Conservation (phyloP, 2,113 vertebrate genomes). For the Periophthalmodon schlosseri region DNA sequence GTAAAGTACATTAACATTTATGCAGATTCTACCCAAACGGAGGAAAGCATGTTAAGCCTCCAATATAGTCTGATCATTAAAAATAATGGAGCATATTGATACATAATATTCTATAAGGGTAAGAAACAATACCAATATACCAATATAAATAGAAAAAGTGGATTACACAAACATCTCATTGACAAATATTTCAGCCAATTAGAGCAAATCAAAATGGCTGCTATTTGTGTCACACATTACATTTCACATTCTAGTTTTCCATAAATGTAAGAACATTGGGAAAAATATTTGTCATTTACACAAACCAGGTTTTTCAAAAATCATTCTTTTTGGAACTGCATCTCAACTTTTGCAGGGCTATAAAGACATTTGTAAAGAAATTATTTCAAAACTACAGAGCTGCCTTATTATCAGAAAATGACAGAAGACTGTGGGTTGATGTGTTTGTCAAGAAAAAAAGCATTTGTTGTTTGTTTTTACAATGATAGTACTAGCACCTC, state of each 20-base stretch:
- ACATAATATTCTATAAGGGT: slow-evolving; percentile 42
- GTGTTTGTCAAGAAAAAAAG: slow-evolving; percentile 59
- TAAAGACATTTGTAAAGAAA: slow-evolving; percentile 60
- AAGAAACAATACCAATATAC: slow-evolving; percentile 56
- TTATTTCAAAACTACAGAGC: slow-evolving; percentile 73
- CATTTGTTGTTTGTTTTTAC: slow-evolving; percentile 14
- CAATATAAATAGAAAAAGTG: slow-evolving; percentile 68
- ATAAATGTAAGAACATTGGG: slow-evolving; percentile 73
- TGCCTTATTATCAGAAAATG: slow-evolving; percentile 64
- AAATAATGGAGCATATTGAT: slow-evolving; percentile 36
- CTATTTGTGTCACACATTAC: slow-evolving; percentile 55
- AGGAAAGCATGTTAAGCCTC: slow-evolving; percentile 41
- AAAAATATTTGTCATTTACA: slow-evolving; percentile 61
- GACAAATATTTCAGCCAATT: slow-evolving; percentile 64
- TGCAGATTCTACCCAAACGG: slow-evolving; percentile 49
- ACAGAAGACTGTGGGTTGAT: slow-evolving; percentile 35
- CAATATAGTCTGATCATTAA: slow-evolving; percentile 49
- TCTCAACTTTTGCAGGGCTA: slow-evolving; percentile 51
- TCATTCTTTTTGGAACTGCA: slow-evolving; percentile 53
- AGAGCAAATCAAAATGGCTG: slow-evolving; percentile 54
- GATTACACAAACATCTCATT: slow-evolving; percentile 65
- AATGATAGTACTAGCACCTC: slow-evolving; percentile 39
- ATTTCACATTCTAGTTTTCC: slow-evolving; percentile 72
- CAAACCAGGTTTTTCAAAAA: slow-evolving; percentile 64
- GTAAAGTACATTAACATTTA: slow-evolving; percentile 35